Percentiles rank a stretch among this genome's conserved stretches.
Conservation (phyloP, 2,888 invertebrate genomes). For the Pediacus dermestoides region DNA sequence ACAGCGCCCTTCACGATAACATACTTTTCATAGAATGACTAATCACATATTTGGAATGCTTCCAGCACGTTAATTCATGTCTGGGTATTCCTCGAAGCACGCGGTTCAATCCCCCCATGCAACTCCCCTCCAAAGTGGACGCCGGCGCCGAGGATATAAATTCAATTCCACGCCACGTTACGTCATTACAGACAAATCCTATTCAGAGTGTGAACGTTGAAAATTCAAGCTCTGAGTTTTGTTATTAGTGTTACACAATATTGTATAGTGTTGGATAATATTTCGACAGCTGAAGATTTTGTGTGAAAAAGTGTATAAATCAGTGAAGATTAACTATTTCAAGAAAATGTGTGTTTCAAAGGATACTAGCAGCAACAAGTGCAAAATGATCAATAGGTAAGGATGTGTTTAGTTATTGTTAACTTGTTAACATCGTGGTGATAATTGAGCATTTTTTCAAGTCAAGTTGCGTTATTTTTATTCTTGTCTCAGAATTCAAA, state of each 20-base stretch:
- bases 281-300: slow-evolving; percentile 1
- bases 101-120: neutral
- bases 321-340: slow-evolving; percentile 13
- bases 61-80: neutral
- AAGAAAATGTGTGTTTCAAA: slow-evolving; percentile 37
- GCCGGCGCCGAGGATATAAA: neutral
- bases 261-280: slow-evolving; percentile 4
- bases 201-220: neutral
- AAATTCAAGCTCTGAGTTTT: neutral
- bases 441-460: slow-evolving; percentile 2
- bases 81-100: slow-evolving; percentile 1
- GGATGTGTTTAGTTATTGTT: slow-evolving; percentile 19
- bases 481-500: no score
- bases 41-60: slow-evolving; percentile 1
- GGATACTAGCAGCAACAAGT: slow-evolving; percentile 31
- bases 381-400: slow-evolving; percentile 45
- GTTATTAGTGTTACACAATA: slow-evolving; percentile 1
- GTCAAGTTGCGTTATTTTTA: slow-evolving; percentile 1
- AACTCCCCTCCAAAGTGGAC: neutral
- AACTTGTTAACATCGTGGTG: no score
- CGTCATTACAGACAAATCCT: neutral
- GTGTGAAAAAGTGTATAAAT: slow-evolving; percentile 19
- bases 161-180: neutral
- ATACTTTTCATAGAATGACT: slow-evolving; percentile 1
- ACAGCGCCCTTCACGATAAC: no score